Percentiles rank a stretch among this genome's conserved stretches.
These are phyloP conservation scores for Lutjanus campechanus DNA, from an alignment of 2,797 vertebrate genomes.

Conservation along the genomic window DNA sequence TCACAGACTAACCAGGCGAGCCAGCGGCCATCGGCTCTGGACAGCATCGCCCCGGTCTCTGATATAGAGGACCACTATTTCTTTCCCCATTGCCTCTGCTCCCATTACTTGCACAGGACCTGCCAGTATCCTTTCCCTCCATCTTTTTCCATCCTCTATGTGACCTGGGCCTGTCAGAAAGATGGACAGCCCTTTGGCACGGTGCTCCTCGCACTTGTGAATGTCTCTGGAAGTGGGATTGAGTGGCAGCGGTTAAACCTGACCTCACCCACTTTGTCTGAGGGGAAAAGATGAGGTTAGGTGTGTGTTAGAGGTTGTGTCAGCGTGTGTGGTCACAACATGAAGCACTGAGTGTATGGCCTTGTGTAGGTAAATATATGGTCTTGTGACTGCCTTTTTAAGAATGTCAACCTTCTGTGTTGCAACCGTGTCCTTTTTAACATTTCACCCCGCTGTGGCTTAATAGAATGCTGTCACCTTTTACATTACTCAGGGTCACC, in stretches of 20 bases:
- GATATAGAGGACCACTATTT: conserved; percentile 66
- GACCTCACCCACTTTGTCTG: conserved; percentile 57
- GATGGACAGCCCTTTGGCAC: conserved; percentile 64
- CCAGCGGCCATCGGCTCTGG: conserved; percentile 57
- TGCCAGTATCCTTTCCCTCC: conserved; percentile 56
- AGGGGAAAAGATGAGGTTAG: conserved; percentile 39
- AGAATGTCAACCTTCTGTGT: neutral
- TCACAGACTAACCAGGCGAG: conserved; percentile 69
- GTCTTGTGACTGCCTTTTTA: conserved; percentile 11
- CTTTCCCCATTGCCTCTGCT: conserved; percentile 48
- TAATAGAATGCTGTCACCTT: conserved; percentile 31
- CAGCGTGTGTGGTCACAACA: conserved; percentile 39
- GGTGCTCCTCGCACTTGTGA: conserved; percentile 21
- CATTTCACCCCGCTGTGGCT: conserved; percentile 10
- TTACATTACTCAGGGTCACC: conserved; percentile 23
- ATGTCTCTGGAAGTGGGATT: conserved; percentile 63
- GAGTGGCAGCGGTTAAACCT: conserved; percentile 66
- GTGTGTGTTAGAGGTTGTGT: conserved; percentile 26
- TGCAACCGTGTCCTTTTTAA: conserved; percentile 23
- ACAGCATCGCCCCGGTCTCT: conserved; percentile 47
- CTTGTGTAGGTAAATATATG: neutral
- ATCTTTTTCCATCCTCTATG: conserved; percentile 56
- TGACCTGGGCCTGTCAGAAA: conserved; percentile 71
- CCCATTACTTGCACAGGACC: conserved; percentile 57
- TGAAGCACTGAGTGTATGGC: neutral